Conservation (phyloP, 2,888 invertebrate species). For the Parnassius orleans region DNA sequence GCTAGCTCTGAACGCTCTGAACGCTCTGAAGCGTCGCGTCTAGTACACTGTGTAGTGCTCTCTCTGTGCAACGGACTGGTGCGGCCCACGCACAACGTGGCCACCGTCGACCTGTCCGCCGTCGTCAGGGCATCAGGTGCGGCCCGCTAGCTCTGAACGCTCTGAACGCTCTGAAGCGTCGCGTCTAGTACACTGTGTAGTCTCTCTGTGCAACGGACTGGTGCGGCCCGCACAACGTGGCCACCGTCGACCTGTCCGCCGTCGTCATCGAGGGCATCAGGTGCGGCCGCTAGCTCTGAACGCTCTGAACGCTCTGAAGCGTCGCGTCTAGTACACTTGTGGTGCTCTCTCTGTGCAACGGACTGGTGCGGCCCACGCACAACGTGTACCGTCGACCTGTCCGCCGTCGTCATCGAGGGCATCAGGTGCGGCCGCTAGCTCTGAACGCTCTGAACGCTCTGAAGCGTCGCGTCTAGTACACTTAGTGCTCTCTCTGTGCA, state of each 20-base stretch:
- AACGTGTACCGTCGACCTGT: slow-evolving; percentile 94
- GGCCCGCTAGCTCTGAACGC: background rate
- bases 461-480: too few relatives aligned
- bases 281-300: slow-evolving; percentile 45
- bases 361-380: slow-evolving; percentile 89
- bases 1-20: background rate
- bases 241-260: slow-evolving; percentile 93
- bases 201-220: slow-evolving; percentile 84
- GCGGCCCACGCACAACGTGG: slow-evolving; percentile 94
- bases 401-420: slow-evolving; percentile 97
- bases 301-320: too few relatives aligned
- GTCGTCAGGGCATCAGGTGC: slow-evolving; percentile 94
- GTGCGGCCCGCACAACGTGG: slow-evolving; percentile 95
- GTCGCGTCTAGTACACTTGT: too few relatives aligned
- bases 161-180: too few relatives aligned
- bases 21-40: too few relatives aligned
- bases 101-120: slow-evolving; percentile 93
- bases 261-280: slow-evolving; percentile 97
- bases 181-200: too few relatives aligned
- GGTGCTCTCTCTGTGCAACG: slow-evolving; percentile 80
- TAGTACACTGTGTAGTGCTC: too few relatives aligned
- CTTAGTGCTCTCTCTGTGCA: slow-evolving; percentile 66
- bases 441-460: too few relatives aligned
- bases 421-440: slow-evolving; percentile 82
- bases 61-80: slow-evolving; percentile 86